A percentile compares a stretch with the other conserved stretches of the same genome.
Evolutionary conservation across 2,113 vertebrate genomes (phyloP).

Genomic region (Chlorodrepanis virens): DNA sequence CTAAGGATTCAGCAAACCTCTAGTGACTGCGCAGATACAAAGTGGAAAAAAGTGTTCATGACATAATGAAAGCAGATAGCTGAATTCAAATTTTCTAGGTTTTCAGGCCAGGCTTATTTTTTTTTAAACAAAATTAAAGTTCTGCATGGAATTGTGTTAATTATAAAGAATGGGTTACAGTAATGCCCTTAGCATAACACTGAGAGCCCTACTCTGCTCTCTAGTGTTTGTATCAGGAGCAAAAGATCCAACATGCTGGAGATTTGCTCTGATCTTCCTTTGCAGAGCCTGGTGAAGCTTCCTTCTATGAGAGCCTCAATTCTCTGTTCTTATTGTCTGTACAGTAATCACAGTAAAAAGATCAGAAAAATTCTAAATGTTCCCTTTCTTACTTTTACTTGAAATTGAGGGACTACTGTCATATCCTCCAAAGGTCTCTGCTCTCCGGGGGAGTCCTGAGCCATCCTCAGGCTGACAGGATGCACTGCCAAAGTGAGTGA

Average conservation of each 20-base stretch:
- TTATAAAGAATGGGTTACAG: not conserved
- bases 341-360: not conserved
- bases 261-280: not conserved
- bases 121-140: not conserved
- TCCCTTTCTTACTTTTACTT: slow-evolving; percentile 77
- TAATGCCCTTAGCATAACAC: not conserved
- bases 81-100: not conserved
- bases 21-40: not conserved
- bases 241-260: not conserved
- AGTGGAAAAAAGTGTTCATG: not conserved
- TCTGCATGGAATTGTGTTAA: not conserved
- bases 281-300: not conserved
- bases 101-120: not conserved
- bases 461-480: slow-evolving; percentile 66
- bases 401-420: slow-evolving; percentile 73
- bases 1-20: not conserved
- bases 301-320: not conserved
- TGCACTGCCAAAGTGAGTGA: slow-evolving; percentile 65
- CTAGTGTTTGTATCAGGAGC: not conserved
- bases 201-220: slow-evolving; percentile 24
- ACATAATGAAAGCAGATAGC: not conserved
- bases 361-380: not conserved
- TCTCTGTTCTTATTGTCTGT: not conserved
- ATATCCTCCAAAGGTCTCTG: slow-evolving; percentile 86
- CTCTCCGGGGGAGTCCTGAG: slow-evolving; percentile 72